Evolutionary conservation across 2,113 vertebrate genomes (phyloP).

Genomic region (Sinocyclocheilus anshuiensis): DNA sequence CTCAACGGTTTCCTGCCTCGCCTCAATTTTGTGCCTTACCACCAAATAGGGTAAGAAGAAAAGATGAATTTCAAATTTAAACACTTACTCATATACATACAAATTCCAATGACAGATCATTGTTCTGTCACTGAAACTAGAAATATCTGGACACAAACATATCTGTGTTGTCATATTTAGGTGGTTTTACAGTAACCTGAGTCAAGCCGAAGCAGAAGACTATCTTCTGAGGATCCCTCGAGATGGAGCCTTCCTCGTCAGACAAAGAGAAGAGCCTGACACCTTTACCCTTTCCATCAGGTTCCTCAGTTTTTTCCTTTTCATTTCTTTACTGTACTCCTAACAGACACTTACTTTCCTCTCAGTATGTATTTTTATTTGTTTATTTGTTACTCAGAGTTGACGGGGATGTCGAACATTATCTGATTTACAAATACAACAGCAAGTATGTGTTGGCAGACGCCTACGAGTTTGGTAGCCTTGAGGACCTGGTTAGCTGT

Average conservation of each 20-base stretch:
- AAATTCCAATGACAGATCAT: not conserved
- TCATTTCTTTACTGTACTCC: not conserved
- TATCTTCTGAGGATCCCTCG: slow-evolving; percentile 92
- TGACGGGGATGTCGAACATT: slow-evolving; percentile 92
- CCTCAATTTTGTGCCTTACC: slow-evolving; percentile 76
- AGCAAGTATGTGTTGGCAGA: slow-evolving; percentile 85
- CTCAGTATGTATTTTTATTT: not conserved
- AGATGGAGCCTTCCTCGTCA: slow-evolving; percentile 94
- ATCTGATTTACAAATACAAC: slow-evolving; percentile 87
- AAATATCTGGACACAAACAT: slow-evolving; percentile 1
- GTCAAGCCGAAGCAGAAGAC: slow-evolving; percentile 91
- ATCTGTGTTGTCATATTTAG: slow-evolving; percentile 67
- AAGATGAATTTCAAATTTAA: not conserved
- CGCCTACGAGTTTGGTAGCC: slow-evolving; percentile 88
- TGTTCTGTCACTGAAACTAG: not conserved
- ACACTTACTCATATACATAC: not conserved
- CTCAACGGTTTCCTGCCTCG: slow-evolving; percentile 87
- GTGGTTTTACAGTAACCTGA: slow-evolving; percentile 93
- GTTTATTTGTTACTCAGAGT: slow-evolving; percentile 74
- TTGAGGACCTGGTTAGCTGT: slow-evolving; percentile 91
- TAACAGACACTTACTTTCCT: not conserved
- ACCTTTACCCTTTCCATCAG: slow-evolving; percentile 96
- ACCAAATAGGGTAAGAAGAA: slow-evolving; percentile 78
- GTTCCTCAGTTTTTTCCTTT: slow-evolving; percentile 61
- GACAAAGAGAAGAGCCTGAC: slow-evolving; percentile 84